These are phyloP conservation scores for Conus ventricosus DNA, from an alignment of 1,140 invertebrate species.

Conservation along the genomic window DNA sequence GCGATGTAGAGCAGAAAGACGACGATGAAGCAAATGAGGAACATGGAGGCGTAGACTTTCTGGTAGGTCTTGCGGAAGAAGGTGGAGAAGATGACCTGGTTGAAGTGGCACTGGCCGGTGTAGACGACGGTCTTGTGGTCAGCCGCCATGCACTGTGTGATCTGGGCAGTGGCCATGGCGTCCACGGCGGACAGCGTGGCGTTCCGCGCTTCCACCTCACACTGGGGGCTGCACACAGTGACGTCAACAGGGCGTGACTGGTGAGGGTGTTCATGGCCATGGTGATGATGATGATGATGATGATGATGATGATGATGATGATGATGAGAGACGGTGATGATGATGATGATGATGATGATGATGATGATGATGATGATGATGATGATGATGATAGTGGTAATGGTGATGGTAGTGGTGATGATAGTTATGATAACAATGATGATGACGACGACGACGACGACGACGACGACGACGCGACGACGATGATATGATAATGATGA, in stretches of 20 bases:
- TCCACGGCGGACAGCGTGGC: not conserved
- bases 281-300: not conserved
- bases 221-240: not conserved
- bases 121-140: constrained; percentile 32
- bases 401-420: not conserved
- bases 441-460: no score
- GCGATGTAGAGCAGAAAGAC: constrained; percentile 66
- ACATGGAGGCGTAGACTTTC: constrained; percentile 64
- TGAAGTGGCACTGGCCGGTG: constrained; percentile 54
- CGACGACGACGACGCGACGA: no score
- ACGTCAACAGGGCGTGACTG: not conserved
- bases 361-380: not conserved
- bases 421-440: not conserved
- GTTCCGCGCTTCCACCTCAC: not conserved
- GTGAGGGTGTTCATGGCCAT: no score
- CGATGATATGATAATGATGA: not conserved
- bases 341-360: not conserved
- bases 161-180: not conserved
- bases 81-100: constrained; percentile 48
- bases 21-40: constrained; percentile 58
- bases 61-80: constrained; percentile 62
- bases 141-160: not conserved
- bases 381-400: not conserved
- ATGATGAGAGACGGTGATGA: not conserved
- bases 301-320: not conserved